Percentiles rank a stretch among this genome's conserved stretches.
These are phyloP conservation scores for Stictocephala bisonia DNA, from an alignment of 2,888 invertebrate genomes.

Conservation along the genomic window DNA sequence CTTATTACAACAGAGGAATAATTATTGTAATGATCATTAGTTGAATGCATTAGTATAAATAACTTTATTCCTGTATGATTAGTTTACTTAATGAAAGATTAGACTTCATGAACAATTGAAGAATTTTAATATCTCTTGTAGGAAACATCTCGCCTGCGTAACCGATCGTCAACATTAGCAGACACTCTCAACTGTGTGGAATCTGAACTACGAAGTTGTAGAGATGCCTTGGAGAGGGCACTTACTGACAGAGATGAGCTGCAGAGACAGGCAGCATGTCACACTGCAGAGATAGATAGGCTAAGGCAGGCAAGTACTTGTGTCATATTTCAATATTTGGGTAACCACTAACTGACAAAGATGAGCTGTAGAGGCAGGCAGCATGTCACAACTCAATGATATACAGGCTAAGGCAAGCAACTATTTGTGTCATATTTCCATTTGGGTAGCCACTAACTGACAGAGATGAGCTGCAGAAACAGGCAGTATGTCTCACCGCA, in stretches of 20 bases:
- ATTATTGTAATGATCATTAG: too few relatives aligned
- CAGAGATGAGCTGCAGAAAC: conserved; percentile 80
- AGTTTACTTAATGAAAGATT: too few relatives aligned
- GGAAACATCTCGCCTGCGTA: conserved; percentile 73
- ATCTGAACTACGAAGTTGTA: conserved; percentile 74
- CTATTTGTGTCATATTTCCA: too few relatives aligned
- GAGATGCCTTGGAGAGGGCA: conserved; percentile 74
- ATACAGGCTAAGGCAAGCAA: conserved; percentile 75
- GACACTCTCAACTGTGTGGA: conserved; percentile 73
- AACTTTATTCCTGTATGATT: too few relatives aligned
- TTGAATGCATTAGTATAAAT: too few relatives aligned
- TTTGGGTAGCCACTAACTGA: conserved; percentile 74
- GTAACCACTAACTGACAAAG: conserved; percentile 71
- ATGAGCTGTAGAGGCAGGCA: conserved; percentile 79
- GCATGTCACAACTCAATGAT: conserved; percentile 77
- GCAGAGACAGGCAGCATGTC: conserved; percentile 77
- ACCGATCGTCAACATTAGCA: conserved; percentile 70
- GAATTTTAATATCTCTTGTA: too few relatives aligned
- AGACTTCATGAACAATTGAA: too few relatives aligned
- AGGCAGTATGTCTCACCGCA: conserved; percentile 76
- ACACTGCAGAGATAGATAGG: conserved; percentile 77
- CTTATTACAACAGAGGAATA: too few relatives aligned
- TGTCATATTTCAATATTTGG: background rate
- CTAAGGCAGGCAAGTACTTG: conserved; percentile 69
- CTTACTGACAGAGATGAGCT: conserved; percentile 79